Evolutionary conservation across 2,797 vertebrate genomes (phyloP).

Genomic region (Austrolebias charrua): DNA sequence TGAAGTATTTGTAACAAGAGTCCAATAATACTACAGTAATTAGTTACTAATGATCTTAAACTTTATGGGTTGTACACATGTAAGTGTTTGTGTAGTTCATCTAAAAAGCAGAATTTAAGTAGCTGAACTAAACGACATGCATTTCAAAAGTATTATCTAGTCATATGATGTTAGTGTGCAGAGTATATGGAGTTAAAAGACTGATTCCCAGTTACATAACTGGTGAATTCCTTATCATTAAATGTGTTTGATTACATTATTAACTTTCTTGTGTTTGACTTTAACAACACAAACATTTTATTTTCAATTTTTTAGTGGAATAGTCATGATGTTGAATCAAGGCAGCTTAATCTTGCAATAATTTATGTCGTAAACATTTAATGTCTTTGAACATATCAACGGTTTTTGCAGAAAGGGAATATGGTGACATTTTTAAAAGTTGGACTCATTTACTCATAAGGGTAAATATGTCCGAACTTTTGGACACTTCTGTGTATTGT

Average conservation of each 20-base stretch:
- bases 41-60: constrained; percentile 35
- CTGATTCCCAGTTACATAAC: constrained; percentile 1
- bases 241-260: neutral
- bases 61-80: neutral
- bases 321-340: constrained; percentile 1
- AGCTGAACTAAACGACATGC: constrained; percentile 20
- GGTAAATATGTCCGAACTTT: neutral
- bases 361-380: neutral
- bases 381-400: constrained; percentile 47
- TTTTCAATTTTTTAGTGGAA: neutral
- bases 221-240: constrained; percentile 1
- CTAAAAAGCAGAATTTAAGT: constrained; percentile 2
- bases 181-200: neutral
- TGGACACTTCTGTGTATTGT: neutral
- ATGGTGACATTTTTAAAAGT: neutral
- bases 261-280: constrained; percentile 10
- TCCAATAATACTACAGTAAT: constrained; percentile 25
- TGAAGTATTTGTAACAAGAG: constrained; percentile 7
- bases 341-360: constrained; percentile 11
- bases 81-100: neutral
- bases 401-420: constrained; percentile 9
- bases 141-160: constrained; percentile 43
- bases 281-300: constrained; percentile 1
- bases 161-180: constrained; percentile 7
- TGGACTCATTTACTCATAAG: neutral